Percentiles rank a stretch among this genome's conserved stretches.
phyloP scores from a whole-genome alignment of 2,113 vertebrate species.

The Myocastor coypus region DNA sequence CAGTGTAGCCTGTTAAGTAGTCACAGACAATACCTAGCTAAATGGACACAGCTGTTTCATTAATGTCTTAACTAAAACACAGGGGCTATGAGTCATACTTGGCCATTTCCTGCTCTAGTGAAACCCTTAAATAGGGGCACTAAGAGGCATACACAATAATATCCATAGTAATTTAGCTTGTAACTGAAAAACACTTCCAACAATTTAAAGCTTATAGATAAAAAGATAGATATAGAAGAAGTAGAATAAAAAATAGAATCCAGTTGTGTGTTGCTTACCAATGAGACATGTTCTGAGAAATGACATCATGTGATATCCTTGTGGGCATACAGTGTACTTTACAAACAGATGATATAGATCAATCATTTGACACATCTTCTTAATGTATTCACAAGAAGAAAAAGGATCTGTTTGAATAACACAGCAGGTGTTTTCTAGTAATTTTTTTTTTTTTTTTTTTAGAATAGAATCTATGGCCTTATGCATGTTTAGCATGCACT shows the following conservation, averaged over 20 bases:
- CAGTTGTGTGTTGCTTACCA: not conserved
- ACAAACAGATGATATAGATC: not conserved
- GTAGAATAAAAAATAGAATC: not conserved
- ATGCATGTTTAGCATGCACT: not conserved
- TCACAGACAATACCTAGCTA: not conserved
- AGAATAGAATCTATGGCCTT: not conserved
- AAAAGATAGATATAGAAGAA: not conserved
- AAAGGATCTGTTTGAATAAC: not conserved
- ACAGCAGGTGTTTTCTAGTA: not conserved
- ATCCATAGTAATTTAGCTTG: not conserved
- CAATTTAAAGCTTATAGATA: not conserved
- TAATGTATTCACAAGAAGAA: not conserved
- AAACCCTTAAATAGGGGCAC: not conserved
- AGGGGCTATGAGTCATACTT: not conserved
- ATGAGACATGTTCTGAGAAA: not conserved
- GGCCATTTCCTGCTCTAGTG: not conserved
- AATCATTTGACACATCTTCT: not conserved
- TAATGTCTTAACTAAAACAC: not conserved
- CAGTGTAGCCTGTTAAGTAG: not conserved
- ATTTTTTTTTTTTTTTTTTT: not conserved
- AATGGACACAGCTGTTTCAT: conserved; percentile 1
- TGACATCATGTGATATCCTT: not conserved
- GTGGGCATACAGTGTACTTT: not conserved
- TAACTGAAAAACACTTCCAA: conserved; percentile 19
- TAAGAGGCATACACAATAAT: not conserved